These are phyloP conservation scores for Temnopleurus reevesii DNA, from an alignment of 53 echinoderm and acorn worm genomes.

Conservation along the genomic window DNA sequence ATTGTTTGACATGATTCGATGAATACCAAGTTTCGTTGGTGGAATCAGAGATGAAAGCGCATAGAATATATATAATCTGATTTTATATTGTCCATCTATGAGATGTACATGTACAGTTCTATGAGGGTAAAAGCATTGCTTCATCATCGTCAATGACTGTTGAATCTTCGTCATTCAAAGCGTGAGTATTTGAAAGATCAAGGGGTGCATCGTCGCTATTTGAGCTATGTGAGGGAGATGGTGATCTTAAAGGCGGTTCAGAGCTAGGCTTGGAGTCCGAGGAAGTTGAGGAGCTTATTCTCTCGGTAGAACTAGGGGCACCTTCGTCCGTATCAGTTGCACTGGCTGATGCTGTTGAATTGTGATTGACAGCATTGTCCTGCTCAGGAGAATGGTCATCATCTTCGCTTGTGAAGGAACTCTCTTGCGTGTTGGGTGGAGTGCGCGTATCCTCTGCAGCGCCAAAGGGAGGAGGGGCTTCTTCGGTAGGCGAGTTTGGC, in stretches of 20 bases:
- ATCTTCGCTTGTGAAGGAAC: slow-evolving; percentile 4
- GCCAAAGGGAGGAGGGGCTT: background rate
- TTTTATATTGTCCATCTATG: background rate
- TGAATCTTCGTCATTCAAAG: background rate
- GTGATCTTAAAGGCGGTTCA: background rate
- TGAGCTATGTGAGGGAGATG: slow-evolving; percentile 14
- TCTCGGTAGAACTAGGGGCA: background rate
- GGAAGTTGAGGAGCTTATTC: background rate
- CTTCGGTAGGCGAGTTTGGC: background rate
- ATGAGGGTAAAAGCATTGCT: background rate
- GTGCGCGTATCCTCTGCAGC: background rate
- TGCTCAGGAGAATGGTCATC: slow-evolving; percentile 4
- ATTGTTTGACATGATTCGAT: background rate
- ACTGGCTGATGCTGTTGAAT: background rate
- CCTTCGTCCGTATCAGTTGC: background rate
- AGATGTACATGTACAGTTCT: background rate
- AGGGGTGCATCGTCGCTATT: slow-evolving; percentile 37
- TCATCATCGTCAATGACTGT: background rate
- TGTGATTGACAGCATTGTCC: slow-evolving; percentile 1
- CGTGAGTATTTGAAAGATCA: slow-evolving; percentile 18
- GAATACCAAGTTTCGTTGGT: background rate
- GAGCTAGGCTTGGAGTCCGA: background rate
- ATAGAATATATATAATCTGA: background rate
- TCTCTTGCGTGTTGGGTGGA: slow-evolving; percentile 7
- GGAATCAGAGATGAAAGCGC: slow-evolving; percentile 5